phyloP scores from a whole-genome alignment of 2,113 vertebrate genomes.

The Corythornis cristatus region DNA sequence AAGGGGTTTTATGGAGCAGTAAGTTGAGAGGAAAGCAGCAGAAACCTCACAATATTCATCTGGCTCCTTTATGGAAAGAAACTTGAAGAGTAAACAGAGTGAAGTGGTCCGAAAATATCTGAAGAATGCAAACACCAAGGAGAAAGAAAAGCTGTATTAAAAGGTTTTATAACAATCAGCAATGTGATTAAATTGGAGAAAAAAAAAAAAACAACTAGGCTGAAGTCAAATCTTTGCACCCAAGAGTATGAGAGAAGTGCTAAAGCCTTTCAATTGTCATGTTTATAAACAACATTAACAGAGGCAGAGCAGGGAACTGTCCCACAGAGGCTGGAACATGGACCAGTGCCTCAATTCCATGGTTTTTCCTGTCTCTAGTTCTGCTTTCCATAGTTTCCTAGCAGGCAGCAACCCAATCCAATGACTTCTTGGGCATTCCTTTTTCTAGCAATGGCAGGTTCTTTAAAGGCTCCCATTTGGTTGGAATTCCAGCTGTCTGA shows the following conservation, averaged over 20 bases:
- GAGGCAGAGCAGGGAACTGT: not conserved
- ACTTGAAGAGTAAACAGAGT: conserved; percentile 5
- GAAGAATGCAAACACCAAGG: conserved; percentile 18
- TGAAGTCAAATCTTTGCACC: not conserved
- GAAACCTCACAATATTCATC: not conserved
- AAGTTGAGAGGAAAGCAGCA: not conserved
- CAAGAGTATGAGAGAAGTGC: not conserved
- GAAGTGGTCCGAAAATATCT: conserved; percentile 29
- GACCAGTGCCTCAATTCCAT: not conserved
- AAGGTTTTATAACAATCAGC: not conserved
- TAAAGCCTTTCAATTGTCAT: not conserved
- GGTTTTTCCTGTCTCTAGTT: not conserved
- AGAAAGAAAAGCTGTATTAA: not conserved
- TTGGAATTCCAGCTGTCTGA: not conserved
- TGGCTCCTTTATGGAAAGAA: not conserved
- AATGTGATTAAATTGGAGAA: not conserved
- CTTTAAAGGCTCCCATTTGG: not conserved
- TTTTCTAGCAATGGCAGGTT: not conserved
- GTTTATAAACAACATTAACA: not conserved
- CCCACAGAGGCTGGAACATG: rapidly evolving
- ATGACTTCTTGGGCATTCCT: not conserved
- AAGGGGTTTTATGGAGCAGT: not conserved
- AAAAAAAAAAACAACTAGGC: not conserved
- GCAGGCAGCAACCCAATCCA: not conserved
- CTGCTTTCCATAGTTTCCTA: not conserved